Percentiles rank a stretch among this genome's conserved stretches.
Conservation (phyloP, 2,113 vertebrate genomes). For the Larimichthys polyactis region DNA sequence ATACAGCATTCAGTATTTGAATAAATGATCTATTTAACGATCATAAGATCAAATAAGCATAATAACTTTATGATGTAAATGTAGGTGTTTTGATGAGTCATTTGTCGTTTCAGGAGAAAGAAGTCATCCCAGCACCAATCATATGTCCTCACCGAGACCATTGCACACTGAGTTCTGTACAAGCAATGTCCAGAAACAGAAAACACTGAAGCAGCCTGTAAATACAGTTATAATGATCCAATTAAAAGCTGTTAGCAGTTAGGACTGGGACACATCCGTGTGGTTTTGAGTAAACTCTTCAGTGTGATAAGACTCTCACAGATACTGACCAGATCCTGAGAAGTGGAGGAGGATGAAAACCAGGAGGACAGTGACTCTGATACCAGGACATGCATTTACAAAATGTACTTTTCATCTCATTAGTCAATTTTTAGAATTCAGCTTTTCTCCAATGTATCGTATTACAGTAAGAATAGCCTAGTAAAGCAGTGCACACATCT, state of each 20-base stretch:
- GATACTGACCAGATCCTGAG: constrained; percentile 62
- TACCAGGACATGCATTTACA: constrained; percentile 13
- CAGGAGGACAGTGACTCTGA: constrained; percentile 73
- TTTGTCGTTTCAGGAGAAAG: constrained; percentile 61
- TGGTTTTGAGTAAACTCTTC: constrained; percentile 51
- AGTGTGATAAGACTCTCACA: constrained; percentile 53
- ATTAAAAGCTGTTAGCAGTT: constrained; percentile 45
- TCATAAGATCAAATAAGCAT: neutral
- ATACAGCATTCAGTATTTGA: neutral
- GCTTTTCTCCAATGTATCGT: constrained; percentile 1
- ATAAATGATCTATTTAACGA: neutral
- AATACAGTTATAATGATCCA: constrained; percentile 34
- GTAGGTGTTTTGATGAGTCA: neutral
- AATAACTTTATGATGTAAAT: neutral
- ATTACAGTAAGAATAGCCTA: neutral
- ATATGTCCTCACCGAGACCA: constrained; percentile 63
- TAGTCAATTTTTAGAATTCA: constrained; percentile 40
- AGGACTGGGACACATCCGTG: constrained; percentile 22
- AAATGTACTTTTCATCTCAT: constrained; percentile 22
- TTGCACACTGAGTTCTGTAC: constrained; percentile 22
- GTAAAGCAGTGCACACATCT: neutral
- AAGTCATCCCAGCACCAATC: constrained; percentile 44
- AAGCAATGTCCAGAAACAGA: neutral
- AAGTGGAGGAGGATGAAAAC: constrained; percentile 51
- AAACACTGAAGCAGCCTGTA: constrained; percentile 3